Evolutionary conservation across 2,797 vertebrate species (phyloP).

Genomic region (Dendrocincla tyrannina): DNA sequence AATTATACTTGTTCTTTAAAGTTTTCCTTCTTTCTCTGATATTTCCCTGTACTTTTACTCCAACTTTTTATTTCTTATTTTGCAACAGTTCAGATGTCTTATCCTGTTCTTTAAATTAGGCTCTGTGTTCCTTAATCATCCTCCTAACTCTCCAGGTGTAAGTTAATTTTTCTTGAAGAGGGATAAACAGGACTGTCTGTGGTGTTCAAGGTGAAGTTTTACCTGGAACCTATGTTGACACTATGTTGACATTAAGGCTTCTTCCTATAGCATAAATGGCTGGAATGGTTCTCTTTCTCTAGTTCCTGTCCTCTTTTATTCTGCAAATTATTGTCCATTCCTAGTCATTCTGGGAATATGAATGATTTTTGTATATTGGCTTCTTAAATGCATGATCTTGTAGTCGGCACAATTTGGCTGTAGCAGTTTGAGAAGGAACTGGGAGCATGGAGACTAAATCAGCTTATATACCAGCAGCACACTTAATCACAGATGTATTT

Average conservation of each 20-base stretch:
- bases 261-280: neutral
- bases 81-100: neutral
- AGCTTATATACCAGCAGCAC: neutral
- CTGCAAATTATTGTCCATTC: neutral
- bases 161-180: neutral
- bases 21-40: neutral
- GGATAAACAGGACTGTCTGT: neutral
- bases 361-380: neutral
- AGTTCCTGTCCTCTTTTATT: neutral
- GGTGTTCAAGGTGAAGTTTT: neutral
- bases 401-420: neutral
- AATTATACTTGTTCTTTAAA: neutral
- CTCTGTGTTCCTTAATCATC: neutral
- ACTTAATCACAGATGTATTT: neutral
- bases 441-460: neutral
- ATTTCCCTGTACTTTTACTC: neutral
- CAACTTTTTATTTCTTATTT: neutral
- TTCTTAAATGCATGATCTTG: neutral
- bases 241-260: fast-evolving
- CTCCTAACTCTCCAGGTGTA: neutral
- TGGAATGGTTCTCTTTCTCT: neutral
- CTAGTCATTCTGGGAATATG: neutral
- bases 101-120: neutral
- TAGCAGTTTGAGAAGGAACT: neutral
- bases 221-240: neutral